Base-by-base conservation (phyloP, 92 coral and sea anemone species). In the Galaxea fascicularis region DNA sequence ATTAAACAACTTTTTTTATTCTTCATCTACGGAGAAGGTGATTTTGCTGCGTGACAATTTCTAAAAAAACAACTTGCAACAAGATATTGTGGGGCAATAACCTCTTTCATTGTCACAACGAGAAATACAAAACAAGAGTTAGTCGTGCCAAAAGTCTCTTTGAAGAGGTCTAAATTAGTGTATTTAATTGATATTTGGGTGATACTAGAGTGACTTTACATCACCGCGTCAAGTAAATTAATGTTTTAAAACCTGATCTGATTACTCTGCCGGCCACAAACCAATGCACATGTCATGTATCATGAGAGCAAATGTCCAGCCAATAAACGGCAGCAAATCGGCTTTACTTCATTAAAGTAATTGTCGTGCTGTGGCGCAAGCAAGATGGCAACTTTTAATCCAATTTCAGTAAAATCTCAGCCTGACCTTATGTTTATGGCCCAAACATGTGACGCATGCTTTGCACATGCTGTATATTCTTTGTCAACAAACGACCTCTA, bases 191-290 rank as follows among this genome's bases (percentile, higher is more conserved):
- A 59, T 71, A 57, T 71, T 79, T 44, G 65, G 62, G 54, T 30
- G 49, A 80, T 15, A 31, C 67, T 53, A 35, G 54, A 27, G 65
- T 57, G 69, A 71, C 78, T 59, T 71, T 53, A 71, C 56, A 44
- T 41, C 78, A 29, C 86, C 86, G 86, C 78, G 76, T 59, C 56
- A 58, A 14, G 59, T 27, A 64, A 82, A 82, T 82, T 82, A 82
- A 82, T 71, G 86, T 71, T 71, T 57, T 71, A 70, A 71, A 70
- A 45, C 60, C 25, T 53, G 10, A 58, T 44, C 26, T 70, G 57
- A 82, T 82, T 71, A 71, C 78, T 60, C 56, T 70, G 9, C n/a
- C 25, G 41, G 46, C 86, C 86, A 56, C 86, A 82, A 82, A 82
- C 70, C 86, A 71, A 56, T 82, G 78, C 86, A 82, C 78, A 73